Conservation (phyloP, 1,140 invertebrate genomes). For the Lanistes nyassanus region DNA sequence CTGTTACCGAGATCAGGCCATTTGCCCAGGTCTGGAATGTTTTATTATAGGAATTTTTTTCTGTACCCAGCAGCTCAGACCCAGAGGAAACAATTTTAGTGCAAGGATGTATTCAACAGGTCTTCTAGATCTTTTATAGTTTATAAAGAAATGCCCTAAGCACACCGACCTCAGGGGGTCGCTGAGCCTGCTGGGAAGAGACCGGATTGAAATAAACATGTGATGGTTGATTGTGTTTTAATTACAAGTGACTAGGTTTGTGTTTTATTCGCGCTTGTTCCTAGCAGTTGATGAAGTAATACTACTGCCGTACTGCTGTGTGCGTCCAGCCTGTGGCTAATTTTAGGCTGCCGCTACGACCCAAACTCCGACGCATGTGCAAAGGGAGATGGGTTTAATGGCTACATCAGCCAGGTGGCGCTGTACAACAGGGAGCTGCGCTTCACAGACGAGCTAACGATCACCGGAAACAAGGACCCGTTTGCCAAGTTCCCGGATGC, state of each 20-base stretch:
- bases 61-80: too few relatives aligned
- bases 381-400: conserved; percentile 27
- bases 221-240: not conserved
- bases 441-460: conserved; percentile 27
- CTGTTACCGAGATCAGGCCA: too few relatives aligned
- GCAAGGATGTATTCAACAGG: too few relatives aligned
- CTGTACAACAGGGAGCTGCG: conserved; percentile 21
- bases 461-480: conserved; percentile 26
- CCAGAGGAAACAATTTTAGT: too few relatives aligned
- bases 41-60: too few relatives aligned
- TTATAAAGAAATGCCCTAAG: too few relatives aligned
- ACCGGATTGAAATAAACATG: too few relatives aligned
- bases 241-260: not conserved
- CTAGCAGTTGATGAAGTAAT: not conserved
- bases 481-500: conserved; percentile 22
- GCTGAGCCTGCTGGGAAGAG: too few relatives aligned
- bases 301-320: not conserved
- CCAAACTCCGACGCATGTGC: not conserved
- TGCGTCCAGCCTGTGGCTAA: conserved; percentile 28
- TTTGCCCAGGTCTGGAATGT: too few relatives aligned
- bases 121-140: too few relatives aligned
- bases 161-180: too few relatives aligned
- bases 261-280: not conserved
- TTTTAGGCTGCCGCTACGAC: conserved; percentile 29
- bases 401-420: conserved; percentile 28